A percentile compares a stretch with the other conserved stretches of the same genome.
phyloP scores from a whole-genome alignment of 2,113 vertebrate species.

The Grallaria varia region DNA sequence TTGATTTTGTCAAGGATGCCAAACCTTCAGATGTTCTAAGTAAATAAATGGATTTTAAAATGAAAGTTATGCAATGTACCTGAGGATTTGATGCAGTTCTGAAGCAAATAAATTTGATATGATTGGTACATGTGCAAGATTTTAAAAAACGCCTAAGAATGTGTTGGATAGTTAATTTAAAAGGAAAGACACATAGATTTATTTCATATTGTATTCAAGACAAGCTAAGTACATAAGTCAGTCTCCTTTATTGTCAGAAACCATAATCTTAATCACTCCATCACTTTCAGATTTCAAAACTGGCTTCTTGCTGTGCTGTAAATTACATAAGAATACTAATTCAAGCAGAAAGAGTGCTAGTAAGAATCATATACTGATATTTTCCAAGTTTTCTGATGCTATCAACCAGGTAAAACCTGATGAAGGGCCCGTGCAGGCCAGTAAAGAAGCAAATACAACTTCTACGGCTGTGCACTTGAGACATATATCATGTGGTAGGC shows the following conservation, averaged over 20 bases:
- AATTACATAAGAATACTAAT: not conserved
- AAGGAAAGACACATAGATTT: not conserved
- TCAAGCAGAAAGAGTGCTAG: not conserved
- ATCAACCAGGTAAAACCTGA: not conserved
- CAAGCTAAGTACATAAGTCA: not conserved
- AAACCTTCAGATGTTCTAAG: not conserved
- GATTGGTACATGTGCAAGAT: not conserved
- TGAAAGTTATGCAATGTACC: not conserved
- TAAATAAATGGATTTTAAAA: not conserved
- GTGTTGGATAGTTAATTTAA: not conserved
- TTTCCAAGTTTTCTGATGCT: not conserved
- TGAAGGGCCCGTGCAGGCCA: not conserved
- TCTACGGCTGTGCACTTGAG: not conserved
- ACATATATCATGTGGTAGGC: not conserved
- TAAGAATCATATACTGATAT: not conserved
- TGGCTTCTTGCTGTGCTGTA: not conserved
- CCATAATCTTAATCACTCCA: not conserved
- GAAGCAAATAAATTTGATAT: not conserved
- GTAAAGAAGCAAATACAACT: not conserved
- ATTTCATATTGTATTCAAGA: not conserved
- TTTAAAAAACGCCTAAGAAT: not conserved
- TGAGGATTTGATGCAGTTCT: not conserved
- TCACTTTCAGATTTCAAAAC: not conserved
- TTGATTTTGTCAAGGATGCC: not conserved
- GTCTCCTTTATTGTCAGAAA: not conserved